Evolutionary conservation across 2,797 vertebrate genomes (phyloP).

Genomic region (Melanotaenia boesemani): DNA sequence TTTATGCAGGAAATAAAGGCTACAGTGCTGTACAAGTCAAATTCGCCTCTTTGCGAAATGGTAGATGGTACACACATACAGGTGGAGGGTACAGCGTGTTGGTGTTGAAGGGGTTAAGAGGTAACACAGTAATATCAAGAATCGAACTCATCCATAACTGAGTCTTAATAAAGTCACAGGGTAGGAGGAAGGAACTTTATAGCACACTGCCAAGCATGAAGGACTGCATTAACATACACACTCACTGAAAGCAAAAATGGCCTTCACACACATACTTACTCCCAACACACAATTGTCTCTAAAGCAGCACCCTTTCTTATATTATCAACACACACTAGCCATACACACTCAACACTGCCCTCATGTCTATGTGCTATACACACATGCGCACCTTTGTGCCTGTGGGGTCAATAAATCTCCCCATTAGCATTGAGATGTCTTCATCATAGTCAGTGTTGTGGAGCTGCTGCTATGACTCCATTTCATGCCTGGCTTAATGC

Average conservation of each 20-base stretch:
- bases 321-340: conserved; percentile 21
- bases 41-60: neutral
- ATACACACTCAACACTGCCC: conserved; percentile 8
- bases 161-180: conserved; percentile 58
- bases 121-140: conserved; percentile 18
- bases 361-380: conserved; percentile 14
- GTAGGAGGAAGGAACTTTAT: conserved; percentile 53
- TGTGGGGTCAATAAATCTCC: conserved; percentile 72
- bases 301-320: conserved; percentile 32
- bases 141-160: conserved; percentile 44
- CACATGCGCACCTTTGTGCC: conserved; percentile 23
- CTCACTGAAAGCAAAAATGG: conserved; percentile 31
- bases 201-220: conserved; percentile 65
- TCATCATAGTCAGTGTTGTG: conserved; percentile 66
- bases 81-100: too few relatives aligned
- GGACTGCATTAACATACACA: conserved; percentile 60
- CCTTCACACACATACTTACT: conserved; percentile 26
- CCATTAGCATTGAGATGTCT: conserved; percentile 77
- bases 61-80: too few relatives aligned
- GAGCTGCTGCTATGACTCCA: conserved; percentile 65
- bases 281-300: conserved; percentile 13
- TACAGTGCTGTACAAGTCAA: too few relatives aligned
- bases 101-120: conserved; percentile 2
- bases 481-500: conserved; percentile 72
- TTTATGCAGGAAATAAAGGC: too few relatives aligned